Evolutionary conservation across 2,797 vertebrate genomes (phyloP).

Genomic region (Cygnus olor): DNA sequence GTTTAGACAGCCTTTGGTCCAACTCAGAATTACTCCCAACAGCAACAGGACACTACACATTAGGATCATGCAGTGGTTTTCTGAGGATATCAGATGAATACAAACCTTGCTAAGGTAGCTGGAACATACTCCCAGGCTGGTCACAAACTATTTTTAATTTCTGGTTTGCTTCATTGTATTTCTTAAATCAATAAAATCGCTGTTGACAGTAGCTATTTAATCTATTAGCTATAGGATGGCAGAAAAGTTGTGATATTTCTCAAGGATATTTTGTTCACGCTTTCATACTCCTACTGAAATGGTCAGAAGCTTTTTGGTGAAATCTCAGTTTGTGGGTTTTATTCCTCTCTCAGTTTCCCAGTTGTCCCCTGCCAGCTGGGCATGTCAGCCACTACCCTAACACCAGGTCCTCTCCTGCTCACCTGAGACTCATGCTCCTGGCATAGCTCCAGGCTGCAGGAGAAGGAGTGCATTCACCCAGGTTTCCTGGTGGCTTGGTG

Average conservation of each 20-base stretch:
- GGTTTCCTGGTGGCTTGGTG: not conserved
- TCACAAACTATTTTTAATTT: not conserved
- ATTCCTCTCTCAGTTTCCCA: not conserved
- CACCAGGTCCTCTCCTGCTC: not conserved
- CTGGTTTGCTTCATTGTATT: not conserved
- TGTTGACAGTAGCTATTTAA: not conserved
- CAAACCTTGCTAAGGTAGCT: not conserved
- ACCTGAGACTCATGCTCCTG: not conserved
- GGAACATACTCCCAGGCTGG: not conserved
- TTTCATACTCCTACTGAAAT: not conserved
- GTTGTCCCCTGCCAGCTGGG: not conserved
- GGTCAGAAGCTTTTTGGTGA: not conserved
- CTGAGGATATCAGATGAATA: not conserved
- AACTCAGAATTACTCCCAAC: accelerated
- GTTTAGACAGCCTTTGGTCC: accelerated
- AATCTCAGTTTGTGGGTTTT: not conserved
- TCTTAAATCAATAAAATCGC: not conserved
- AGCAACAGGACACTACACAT: not conserved
- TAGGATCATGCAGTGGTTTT: not conserved
- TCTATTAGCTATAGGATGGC: not conserved
- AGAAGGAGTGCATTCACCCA: not conserved
- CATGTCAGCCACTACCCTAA: accelerated
- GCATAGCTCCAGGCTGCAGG: not conserved
- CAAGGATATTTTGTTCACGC: not conserved
- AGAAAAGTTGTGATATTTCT: not conserved